Evolutionary conservation across 2,797 vertebrate species (phyloP).

Genomic region (Hozukius guyotensis): DNA sequence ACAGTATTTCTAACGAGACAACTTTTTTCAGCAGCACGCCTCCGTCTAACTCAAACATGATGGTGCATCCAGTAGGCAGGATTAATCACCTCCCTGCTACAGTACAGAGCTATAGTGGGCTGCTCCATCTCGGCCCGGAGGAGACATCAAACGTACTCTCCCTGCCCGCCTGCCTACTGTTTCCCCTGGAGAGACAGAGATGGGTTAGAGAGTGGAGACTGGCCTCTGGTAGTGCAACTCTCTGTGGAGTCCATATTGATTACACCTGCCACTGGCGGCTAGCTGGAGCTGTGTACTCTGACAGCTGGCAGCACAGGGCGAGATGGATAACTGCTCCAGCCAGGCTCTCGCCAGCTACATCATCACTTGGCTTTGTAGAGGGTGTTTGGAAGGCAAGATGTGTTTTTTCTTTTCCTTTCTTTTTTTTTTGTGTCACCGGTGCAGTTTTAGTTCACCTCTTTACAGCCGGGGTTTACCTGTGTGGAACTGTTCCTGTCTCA

Average conservation of each 20-base stretch:
- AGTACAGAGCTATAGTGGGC: conserved; percentile 41
- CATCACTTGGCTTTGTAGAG: conserved; percentile 68
- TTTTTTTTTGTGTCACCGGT: conserved; percentile 26
- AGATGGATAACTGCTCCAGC: conserved; percentile 78
- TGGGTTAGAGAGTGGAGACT: conserved; percentile 76
- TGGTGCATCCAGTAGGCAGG: conserved; percentile 62
- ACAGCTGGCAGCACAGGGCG: conserved; percentile 74
- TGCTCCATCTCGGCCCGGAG: conserved; percentile 67
- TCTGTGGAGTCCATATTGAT: conserved; percentile 82
- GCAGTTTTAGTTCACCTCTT: conserved; percentile 29
- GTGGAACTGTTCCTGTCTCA: not conserved
- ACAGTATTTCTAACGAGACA: not conserved
- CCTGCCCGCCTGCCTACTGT: conserved; percentile 68
- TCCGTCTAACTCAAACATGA: conserved; percentile 58
- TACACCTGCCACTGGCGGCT: conserved; percentile 79
- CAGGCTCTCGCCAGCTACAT: conserved; percentile 62
- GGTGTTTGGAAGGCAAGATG: conserved; percentile 55
- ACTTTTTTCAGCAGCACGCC: conserved; percentile 12
- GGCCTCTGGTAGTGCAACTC: conserved; percentile 80
- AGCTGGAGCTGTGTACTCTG: conserved; percentile 74
- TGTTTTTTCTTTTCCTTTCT: not conserved
- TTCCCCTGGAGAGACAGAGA: conserved; percentile 76
- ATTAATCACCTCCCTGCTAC: conserved; percentile 68
- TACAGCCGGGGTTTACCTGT: not conserved
- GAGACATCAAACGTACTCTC: conserved; percentile 76